These are phyloP conservation scores for Melolontha melolontha DNA, from an alignment of 2,888 invertebrate species.

Conservation along the genomic window DNA sequence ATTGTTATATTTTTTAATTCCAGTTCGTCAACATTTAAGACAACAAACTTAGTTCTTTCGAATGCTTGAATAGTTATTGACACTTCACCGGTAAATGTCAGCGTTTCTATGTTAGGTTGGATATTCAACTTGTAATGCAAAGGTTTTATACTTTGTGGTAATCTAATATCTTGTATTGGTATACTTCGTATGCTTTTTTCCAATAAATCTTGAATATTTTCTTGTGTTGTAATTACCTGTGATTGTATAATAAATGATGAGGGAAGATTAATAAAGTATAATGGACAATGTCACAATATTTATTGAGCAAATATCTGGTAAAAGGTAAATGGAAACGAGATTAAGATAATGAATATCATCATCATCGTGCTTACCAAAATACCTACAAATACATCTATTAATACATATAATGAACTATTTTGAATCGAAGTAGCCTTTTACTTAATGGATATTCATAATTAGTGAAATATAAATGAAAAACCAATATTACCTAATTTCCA, in stretches of 20 bases:
- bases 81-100: conserved; percentile 60
- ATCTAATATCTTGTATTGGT: conserved; percentile 54
- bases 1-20: conserved; percentile 23
- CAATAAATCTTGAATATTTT: conserved; percentile 60
- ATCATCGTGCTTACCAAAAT: no score
- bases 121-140: conserved; percentile 59
- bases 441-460: no score
- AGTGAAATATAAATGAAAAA: no score
- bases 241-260: conserved; percentile 26
- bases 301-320: no score
- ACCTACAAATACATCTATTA: no score
- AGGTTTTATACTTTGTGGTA: conserved; percentile 57
- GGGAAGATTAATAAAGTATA: not conserved
- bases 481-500: no score
- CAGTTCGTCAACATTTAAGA: conserved; percentile 59
- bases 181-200: conserved; percentile 56
- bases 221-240: conserved; percentile 53
- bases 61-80: conserved; percentile 58
- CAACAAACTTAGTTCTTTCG: conserved; percentile 57
- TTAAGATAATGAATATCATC: no score
- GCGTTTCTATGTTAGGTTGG: conserved; percentile 58
- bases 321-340: no score
- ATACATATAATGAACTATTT: no score
- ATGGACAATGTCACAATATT: not conserved
- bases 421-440: no score